A percentile compares a stretch with the other conserved stretches of the same genome.
Evolutionary conservation across 2,888 invertebrate genomes (phyloP).

Genomic region (Oscheius sp.): DNA sequence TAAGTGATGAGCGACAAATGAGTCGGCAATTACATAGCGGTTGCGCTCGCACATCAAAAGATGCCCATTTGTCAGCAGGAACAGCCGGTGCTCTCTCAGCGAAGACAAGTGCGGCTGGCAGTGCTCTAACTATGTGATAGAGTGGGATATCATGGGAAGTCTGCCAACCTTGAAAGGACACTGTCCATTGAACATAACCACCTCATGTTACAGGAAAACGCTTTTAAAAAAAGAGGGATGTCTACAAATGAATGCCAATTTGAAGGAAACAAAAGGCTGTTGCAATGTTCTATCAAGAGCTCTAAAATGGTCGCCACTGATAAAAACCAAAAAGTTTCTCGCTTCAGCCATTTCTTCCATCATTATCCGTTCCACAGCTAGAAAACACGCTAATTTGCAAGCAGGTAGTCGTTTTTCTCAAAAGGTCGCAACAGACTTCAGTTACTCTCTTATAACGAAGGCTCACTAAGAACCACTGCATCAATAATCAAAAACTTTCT

Average conservation of each 20-base stretch:
- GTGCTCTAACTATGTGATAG: conserved; percentile 30
- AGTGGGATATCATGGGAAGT: background rate
- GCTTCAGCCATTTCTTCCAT: conserved; percentile 9
- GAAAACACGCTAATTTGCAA: conserved; percentile 7
- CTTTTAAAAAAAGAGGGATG: background rate
- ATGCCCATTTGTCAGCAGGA: conserved; percentile 46
- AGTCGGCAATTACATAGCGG: conserved; percentile 53
- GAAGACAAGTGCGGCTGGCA: conserved; percentile 37
- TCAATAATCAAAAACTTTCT: background rate
- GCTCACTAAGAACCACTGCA: background rate
- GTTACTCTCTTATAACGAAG: background rate
- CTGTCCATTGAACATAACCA: background rate
- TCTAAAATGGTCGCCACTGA: background rate
- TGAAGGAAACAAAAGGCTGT: background rate
- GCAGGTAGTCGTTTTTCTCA: background rate
- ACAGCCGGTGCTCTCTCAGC: conserved; percentile 31
- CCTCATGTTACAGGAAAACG: background rate
- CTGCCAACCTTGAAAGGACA: background rate
- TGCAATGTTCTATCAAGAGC: background rate
- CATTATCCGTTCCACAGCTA: conserved; percentile 23
- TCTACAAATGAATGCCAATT: background rate
- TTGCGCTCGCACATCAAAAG: conserved; percentile 42
- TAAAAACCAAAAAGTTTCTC: conserved; percentile 4
- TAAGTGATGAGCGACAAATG: conserved; percentile 57
- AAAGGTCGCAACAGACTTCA: background rate